Evolutionary conservation across 2,113 vertebrate genomes (phyloP), one percentile per base, ranked within the genome.

Genomic region (Pyxicephalus adspersus): DNA sequence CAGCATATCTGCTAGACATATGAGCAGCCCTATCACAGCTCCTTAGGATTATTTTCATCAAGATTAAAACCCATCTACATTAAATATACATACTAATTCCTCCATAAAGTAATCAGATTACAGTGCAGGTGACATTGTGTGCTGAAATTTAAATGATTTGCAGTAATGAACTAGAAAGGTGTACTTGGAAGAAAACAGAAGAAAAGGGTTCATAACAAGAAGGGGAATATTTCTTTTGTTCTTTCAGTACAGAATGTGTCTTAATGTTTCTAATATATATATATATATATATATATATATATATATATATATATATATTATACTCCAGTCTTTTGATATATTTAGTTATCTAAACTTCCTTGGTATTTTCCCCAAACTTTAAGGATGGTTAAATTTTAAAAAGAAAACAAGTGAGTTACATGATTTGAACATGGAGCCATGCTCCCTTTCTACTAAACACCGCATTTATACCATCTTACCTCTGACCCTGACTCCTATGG

Each of bases 61-160:
- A 97, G 95, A 97, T 96, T 96, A 96, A 95, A 96, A 92, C 92
- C 91, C 90, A 91, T 94, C 91, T 92, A 93, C 95, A 99, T 98
- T 98, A 98, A 98, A 98, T 98, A 98, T 98, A 96, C 95, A 98
- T 98, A 95, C 95, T 98, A 96, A 98, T 98, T 98, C 95, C 88
- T 91, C 93, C 91, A 93, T 94, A 94, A 95, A 96, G 96, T 98
- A 98, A 98, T 97, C 95, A 94, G 94, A 98, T 97, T 98, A 98
- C 95, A 95, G 94, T 94, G 95, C 95, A 98, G 96, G 96, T 97
- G 95, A 97, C 96, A 96, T 90, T 88, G 93, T 92, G 93, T 88
- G 88, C 91, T 91, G 90, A 92, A 92, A 95, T 93, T 93, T 92
- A 95, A 94, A 94, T 92, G 91, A 94, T 94, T 93, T 94, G 94